These are phyloP conservation scores for Prionailurus bengalensis DNA, from an alignment of 2,113 vertebrate species.

Conservation along the genomic window DNA sequence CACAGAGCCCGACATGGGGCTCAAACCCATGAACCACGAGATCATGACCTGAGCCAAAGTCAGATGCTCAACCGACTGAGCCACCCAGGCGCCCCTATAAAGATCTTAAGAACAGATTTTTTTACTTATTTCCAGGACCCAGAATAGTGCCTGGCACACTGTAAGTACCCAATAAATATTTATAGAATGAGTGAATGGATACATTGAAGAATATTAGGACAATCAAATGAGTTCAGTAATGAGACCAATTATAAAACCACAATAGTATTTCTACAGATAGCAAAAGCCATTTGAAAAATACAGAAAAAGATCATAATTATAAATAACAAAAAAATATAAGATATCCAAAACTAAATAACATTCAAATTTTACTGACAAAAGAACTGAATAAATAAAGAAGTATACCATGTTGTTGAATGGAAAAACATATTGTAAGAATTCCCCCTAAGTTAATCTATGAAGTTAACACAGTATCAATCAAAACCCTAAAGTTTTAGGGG, in stretches of 20 bases:
- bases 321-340: neutral
- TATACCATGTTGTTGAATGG: neutral
- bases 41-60: too few species aligned
- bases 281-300: neutral
- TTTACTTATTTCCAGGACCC: neutral
- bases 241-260: neutral
- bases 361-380: neutral
- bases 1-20: too few species aligned
- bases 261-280: neutral
- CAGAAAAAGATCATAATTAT: neutral
- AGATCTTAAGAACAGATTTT: slow-evolving; percentile 10
- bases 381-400: neutral
- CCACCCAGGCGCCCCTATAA: neutral
- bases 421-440: neutral
- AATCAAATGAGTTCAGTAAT: neutral
- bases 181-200: neutral
- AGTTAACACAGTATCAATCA: neutral
- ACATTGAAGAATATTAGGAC: neutral
- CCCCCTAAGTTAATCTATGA: neutral
- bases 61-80: too few species aligned
- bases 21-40: too few species aligned
- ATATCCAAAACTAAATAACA: neutral
- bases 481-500: neutral
- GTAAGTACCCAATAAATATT: neutral
- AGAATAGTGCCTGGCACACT: neutral